Conservation (phyloP, 2,113 vertebrate species). For the Patagioenas fasciata region DNA sequence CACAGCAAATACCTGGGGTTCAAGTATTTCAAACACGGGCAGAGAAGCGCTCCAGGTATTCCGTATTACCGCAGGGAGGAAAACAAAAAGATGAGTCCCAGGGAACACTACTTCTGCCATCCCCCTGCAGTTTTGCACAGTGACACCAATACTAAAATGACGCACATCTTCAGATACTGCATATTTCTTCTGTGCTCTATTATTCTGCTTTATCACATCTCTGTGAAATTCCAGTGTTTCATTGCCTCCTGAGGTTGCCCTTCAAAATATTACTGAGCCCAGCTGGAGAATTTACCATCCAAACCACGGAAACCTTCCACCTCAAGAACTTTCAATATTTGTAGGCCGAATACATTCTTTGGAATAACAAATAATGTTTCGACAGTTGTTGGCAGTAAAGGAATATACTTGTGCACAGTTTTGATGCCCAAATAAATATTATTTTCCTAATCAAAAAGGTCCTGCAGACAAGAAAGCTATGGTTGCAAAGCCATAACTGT, state of each 20-base stretch:
- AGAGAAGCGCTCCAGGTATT: background rate
- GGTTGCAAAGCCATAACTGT: background rate
- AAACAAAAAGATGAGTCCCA: background rate
- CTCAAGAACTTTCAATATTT: background rate
- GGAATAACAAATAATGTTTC: background rate
- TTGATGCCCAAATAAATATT: background rate
- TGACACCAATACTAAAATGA: background rate
- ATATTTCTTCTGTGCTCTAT: background rate
- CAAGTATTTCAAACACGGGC: background rate
- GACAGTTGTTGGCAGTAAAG: background rate
- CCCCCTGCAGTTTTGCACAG: background rate
- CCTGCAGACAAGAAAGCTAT: background rate
- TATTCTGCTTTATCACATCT: background rate
- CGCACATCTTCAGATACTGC: background rate
- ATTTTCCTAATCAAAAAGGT: background rate
- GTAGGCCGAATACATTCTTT: background rate
- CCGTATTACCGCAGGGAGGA: background rate
- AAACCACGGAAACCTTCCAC: background rate
- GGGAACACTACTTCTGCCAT: background rate
- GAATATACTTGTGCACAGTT: background rate
- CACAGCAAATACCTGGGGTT: background rate
- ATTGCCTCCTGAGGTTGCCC: background rate
- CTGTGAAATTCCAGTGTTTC: background rate
- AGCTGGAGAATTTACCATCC: background rate
- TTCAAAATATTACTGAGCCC: background rate